phyloP scores from a whole-genome alignment of 2,797 vertebrate species.

The Arnoldichthys spilopterus region DNA sequence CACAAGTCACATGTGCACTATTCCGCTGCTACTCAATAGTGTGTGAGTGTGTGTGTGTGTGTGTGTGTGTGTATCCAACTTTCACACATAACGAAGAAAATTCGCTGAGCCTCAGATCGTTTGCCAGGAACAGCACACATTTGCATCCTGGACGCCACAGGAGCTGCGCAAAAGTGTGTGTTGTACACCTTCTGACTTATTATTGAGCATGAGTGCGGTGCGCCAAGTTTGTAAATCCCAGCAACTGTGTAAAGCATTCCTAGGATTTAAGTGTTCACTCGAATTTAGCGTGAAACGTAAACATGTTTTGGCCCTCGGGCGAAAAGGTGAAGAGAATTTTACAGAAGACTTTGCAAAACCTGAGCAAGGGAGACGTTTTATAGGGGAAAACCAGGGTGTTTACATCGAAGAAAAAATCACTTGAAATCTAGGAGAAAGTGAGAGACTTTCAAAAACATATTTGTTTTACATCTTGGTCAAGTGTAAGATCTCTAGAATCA shows the following conservation, averaged over 20 bases:
- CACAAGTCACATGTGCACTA: not conserved
- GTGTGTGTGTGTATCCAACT: not conserved
- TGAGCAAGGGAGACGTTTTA: not conserved
- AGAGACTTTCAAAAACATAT: too few species aligned
- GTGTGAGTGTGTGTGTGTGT: not conserved
- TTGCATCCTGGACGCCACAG: not conserved
- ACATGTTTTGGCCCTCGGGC: conserved; percentile 1
- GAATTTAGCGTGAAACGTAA: conserved; percentile 12
- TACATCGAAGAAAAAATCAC: too few species aligned
- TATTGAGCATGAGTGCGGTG: not conserved
- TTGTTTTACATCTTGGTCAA: too few species aligned
- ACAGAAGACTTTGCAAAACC: not conserved
- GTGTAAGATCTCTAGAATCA: too few species aligned
- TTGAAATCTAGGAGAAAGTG: too few species aligned
- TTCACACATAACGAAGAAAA: not conserved
- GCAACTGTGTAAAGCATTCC: not conserved
- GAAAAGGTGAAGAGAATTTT: not conserved
- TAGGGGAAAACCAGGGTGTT: not conserved
- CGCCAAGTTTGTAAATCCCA: not conserved
- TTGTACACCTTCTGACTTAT: not conserved
- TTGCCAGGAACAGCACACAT: not conserved
- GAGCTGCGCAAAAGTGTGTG: not conserved
- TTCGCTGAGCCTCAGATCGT: not conserved
- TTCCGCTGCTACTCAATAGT: not conserved
- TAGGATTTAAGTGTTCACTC: not conserved